A percentile compares a stretch with the other conserved stretches of the same genome.
These are phyloP conservation scores for Graphium colonna DNA, from an alignment of 2,888 invertebrate genomes.

Conservation along the genomic window DNA sequence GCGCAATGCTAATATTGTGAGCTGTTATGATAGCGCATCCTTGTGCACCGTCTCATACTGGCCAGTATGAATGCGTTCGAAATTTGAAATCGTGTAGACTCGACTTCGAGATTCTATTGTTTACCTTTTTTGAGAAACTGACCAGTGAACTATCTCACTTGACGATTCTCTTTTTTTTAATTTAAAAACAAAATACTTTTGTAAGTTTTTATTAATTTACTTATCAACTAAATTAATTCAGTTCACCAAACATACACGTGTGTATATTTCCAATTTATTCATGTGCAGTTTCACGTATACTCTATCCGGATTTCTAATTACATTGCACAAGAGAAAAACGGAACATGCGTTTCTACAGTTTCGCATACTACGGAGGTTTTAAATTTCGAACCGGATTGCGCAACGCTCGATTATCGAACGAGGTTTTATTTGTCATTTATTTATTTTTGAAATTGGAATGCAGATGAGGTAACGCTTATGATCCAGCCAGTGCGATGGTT, in stretches of 20 bases:
- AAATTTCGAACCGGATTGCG: neutral
- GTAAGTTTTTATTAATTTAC: no score
- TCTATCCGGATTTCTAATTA: neutral
- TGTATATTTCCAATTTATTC: neutral
- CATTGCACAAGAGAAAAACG: no score
- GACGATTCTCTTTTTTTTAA: no score
- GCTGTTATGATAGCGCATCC: slow-evolving; percentile 22
- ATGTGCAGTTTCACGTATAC: neutral
- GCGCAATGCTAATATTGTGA: slow-evolving; percentile 20
- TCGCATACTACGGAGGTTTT: no score
- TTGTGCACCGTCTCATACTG: slow-evolving; percentile 13
- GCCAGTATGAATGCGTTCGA: neutral
- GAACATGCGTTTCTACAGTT: no score
- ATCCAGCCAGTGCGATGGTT: slow-evolving; percentile 15
- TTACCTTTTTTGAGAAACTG: no score
- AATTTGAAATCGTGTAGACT: neutral
- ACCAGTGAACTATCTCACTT: no score
- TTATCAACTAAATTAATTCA: no score
- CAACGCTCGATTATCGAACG: neutral
- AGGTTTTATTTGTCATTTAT: no score
- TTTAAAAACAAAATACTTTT: no score
- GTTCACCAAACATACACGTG: no score
- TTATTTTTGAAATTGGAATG: slow-evolving; percentile 9
- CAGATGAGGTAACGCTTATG: slow-evolving; percentile 9
- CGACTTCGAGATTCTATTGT: no score